Percentiles rank a stretch among this genome's conserved stretches.
These are phyloP conservation scores for Carposina sasakii DNA, from an alignment of 1,140 invertebrate genomes.

Conservation along the genomic window DNA sequence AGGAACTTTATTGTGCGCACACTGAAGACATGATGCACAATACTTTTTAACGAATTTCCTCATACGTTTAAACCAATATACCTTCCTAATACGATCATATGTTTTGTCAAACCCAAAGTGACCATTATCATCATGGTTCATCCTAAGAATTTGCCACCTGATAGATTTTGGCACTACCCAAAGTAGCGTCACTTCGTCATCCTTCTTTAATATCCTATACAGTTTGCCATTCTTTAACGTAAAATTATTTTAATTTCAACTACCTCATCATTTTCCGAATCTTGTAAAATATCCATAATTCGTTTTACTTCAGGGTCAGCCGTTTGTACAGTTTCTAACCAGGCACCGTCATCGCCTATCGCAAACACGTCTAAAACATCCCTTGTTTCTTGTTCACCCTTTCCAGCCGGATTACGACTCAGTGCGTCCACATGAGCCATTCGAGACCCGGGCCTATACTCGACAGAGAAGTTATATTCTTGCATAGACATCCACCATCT, in stretches of 20 bases:
- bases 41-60: conserved; percentile 12
- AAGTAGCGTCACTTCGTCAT: neutral
- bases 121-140: conserved; percentile 9
- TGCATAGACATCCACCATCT: conserved; percentile 35
- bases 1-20: conserved; percentile 14
- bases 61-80: conserved; percentile 18
- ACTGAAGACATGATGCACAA: conserved; percentile 11
- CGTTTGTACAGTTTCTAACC: conserved; percentile 2
- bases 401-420: neutral
- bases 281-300: neutral
- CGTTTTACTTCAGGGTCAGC: neutral
- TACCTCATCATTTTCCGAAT: neutral
- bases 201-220: neutral
- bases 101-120: conserved; percentile 14
- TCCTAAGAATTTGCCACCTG: conserved; percentile 3
- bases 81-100: conserved; percentile 8
- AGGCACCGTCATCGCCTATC: conserved; percentile 1
- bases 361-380: conserved; percentile 20
- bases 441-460: conserved; percentile 26
- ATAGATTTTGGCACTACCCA: conserved; percentile 6
- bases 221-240: neutral
- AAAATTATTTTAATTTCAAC: neutral
- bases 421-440: conserved; percentile 1
- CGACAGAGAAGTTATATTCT: conserved; percentile 29
- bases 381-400: neutral